phyloP scores from a whole-genome alignment of 1,140 invertebrate genomes.

The Drosophila nasuta region DNA sequence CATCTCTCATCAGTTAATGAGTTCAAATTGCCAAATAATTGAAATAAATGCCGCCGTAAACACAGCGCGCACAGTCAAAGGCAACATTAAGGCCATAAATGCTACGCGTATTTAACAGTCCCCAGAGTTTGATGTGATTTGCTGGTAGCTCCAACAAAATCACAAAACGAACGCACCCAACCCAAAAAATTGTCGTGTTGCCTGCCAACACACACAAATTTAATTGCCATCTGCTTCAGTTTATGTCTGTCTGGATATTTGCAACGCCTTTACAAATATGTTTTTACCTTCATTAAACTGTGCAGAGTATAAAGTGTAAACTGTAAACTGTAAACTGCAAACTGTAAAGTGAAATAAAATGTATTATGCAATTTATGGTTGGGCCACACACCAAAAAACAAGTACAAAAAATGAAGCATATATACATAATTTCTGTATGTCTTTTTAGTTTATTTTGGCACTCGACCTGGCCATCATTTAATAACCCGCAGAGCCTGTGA shows the following conservation, averaged over 20 bases:
- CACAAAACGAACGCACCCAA: conserved; percentile 21
- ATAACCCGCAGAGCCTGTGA: conserved; percentile 20
- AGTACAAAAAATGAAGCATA: too few species aligned
- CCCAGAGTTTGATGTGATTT: conserved; percentile 25
- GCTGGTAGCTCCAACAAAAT: conserved; percentile 36
- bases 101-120: conserved; percentile 33
- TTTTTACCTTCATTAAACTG: conserved; percentile 41
- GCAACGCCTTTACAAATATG: conserved; percentile 34
- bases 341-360: conserved; percentile 45
- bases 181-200: conserved; percentile 44
- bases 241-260: conserved; percentile 28
- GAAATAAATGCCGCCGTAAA: conserved; percentile 59
- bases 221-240: conserved; percentile 44
- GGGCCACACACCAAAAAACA: conserved; percentile 15
- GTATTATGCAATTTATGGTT: conserved; percentile 65
- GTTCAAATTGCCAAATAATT: conserved; percentile 77
- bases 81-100: conserved; percentile 35
- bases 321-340: background rate
- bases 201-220: conserved; percentile 36
- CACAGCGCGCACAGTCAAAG: conserved; percentile 34
- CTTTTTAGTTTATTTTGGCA: conserved; percentile 30
- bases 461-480: conserved; percentile 22
- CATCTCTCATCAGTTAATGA: conserved; percentile 54
- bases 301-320: background rate
- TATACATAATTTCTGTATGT: conserved; percentile 25